Percentiles rank a stretch among this genome's conserved stretches.
Evolutionary conservation across 1,140 invertebrate species (phyloP).

Genomic region (Bombus terrestris): DNA sequence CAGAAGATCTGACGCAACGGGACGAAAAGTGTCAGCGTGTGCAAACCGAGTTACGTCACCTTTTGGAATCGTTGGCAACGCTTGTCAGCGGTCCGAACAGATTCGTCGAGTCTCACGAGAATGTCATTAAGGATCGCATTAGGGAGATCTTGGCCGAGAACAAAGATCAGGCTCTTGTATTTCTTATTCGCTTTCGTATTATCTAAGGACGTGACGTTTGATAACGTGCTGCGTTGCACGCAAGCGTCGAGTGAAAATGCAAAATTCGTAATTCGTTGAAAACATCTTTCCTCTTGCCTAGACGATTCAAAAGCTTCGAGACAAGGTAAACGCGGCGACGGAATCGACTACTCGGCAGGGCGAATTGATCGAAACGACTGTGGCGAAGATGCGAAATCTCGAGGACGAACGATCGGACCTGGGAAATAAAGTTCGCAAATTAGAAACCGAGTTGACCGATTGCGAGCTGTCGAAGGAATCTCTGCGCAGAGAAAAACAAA

Average conservation of each 20-base stretch:
- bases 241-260: too few species aligned
- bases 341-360: conserved; percentile 86
- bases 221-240: not conserved
- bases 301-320: conserved; percentile 88
- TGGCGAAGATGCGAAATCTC: conserved; percentile 85
- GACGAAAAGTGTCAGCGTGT: conserved; percentile 87
- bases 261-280: not conserved
- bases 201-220: not conserved
- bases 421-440: conserved; percentile 87
- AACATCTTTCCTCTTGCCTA: conserved; percentile 70
- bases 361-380: conserved; percentile 85
- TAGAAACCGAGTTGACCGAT: conserved; percentile 87
- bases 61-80: conserved; percentile 87
- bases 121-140: conserved; percentile 89
- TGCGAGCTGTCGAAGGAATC: conserved; percentile 86
- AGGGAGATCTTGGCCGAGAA: conserved; percentile 89
- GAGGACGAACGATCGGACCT: conserved; percentile 88
- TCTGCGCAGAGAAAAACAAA: conserved; percentile 87
- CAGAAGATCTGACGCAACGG: conserved; percentile 87
- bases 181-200: conserved; percentile 45
- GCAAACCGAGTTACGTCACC: conserved; percentile 86
- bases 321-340: conserved; percentile 86
- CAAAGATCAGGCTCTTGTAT: conserved; percentile 89
- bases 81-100: conserved; percentile 86
- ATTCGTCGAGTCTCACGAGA: conserved; percentile 89